phyloP scores from a whole-genome alignment of 2,113 vertebrate genomes.

The Elephas maximus region DNA sequence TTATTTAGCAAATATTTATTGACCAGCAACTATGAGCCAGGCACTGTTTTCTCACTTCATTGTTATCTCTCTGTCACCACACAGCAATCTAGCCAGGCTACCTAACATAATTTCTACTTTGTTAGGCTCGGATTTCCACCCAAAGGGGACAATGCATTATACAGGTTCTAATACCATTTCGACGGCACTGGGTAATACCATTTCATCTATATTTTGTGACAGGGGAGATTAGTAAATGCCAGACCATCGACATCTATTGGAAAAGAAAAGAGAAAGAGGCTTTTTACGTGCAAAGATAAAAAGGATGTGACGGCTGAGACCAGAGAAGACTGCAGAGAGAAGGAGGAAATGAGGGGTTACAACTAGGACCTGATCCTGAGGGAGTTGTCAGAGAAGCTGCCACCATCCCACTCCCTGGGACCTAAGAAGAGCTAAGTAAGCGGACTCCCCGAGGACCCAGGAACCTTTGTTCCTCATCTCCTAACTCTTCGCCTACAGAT shows the following conservation, averaged over 20 bases:
- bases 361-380: background rate
- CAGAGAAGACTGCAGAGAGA: background rate
- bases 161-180: background rate
- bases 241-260: background rate
- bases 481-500: background rate
- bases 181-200: too few species aligned
- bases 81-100: background rate
- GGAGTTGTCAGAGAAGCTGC: background rate
- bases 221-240: background rate
- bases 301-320: background rate
- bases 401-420: background rate
- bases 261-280: background rate
- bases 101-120: background rate
- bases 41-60: background rate
- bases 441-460: background rate
- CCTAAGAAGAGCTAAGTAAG: background rate
- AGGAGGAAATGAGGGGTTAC: background rate
- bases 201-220: background rate
- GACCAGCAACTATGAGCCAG: background rate
- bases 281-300: background rate
- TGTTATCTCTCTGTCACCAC: background rate
- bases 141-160: background rate
- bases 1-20: background rate
- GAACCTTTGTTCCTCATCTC: background rate
- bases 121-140: background rate